Evolutionary conservation across 1,140 invertebrate species (phyloP), one percentile per base, ranked within the genome.

Genomic region (Ips nitidus): DNA sequence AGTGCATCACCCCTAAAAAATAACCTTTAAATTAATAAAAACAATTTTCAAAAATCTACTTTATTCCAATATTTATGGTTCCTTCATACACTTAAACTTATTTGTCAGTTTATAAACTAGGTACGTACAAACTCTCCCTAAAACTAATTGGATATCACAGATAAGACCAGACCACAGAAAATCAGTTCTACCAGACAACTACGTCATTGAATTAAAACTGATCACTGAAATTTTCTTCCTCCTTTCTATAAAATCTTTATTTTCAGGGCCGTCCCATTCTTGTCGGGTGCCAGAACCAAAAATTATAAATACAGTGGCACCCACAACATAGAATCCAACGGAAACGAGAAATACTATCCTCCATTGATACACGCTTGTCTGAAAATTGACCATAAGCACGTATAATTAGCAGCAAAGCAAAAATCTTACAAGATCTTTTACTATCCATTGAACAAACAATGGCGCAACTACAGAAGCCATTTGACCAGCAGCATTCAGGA

Each of bases 381-480:
- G 22, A 61, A 61, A 61, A 38, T 45, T 37, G 5, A 59, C 41
- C 41, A 52, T 36, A 53, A 6, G 22, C 37, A 38, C 38, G 4
- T 47, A n/a, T 5, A 47, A 47, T 5, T 47, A 4, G 45, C n/a
- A 5, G 4, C n/a, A n/a, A 5, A 47, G n/a, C 1, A 47, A 47
- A 22, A 22, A 22, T 22, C 22, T 22, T 81, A 91, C 90, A 53
- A 81, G 76, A 71, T 91, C 84, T 3, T 80, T 82, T 1, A 92
- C 80, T 8, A 92, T 83, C n/a, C 84, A 79, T 0, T 88, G 86
- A 7, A 87, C 87, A 1, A 87, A 78, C 2, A 88, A 76, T 0
- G 91, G 92, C 22, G 88, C 89, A 22, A 90, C 75, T 56, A 92
- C 90, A 0, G 88, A 88, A 40, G 88, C 85, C 2, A 89, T 1